Evolutionary conservation across 2,888 invertebrate species (phyloP), one percentile per base, ranked within the genome.

Genomic region (Hedychridium roseum): DNA sequence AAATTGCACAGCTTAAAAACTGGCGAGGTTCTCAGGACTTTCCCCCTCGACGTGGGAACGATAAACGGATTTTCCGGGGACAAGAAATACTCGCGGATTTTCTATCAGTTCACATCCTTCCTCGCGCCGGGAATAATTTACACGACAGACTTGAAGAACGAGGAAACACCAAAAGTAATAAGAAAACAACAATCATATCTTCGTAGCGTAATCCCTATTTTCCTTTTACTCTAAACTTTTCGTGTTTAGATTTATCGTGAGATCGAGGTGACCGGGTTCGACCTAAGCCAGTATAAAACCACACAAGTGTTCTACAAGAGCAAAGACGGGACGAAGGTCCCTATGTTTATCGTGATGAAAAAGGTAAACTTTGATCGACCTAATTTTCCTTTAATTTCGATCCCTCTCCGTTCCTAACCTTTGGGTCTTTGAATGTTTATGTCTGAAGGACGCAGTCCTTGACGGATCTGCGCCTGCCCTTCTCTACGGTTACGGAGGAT

Each of bases 401-500:
- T n/a, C n/a, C n/a, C n/a, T n/a, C n/a, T n/a, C n/a, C n/a, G n/a
- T 7, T 50, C 39, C 35, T 34, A 21, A 30, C 30, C 21, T 26
- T 11, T 27, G 31, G 47, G 54, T 58, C 60, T 66, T 73, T n/a
- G n/a, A n/a, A n/a, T n/a, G n/a, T n/a, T n/a, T n/a, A n/a, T n/a
- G n/a, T n/a, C n/a, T n/a, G n/a, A n/a, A 91, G 90, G 85, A 83
- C 48, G 68, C 90, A 9, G 78, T 82, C 3, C 80, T 80, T 54
- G 86, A 92, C 79, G 88, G 90, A 2, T 81, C 84, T n/a, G 86
- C 86, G 71, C 94, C 97, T 0, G 90, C 92, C 54, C 82, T 97
- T 34, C 80, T 99, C 23, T 97, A 97, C 79, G 98, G 97, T 11
- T 98, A 98, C 79, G 98, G 98, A 43, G 98, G 98, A 0, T 99